Conservation (phyloP, 2,113 vertebrate genomes). For the Phalacrocorax aristotelis region DNA sequence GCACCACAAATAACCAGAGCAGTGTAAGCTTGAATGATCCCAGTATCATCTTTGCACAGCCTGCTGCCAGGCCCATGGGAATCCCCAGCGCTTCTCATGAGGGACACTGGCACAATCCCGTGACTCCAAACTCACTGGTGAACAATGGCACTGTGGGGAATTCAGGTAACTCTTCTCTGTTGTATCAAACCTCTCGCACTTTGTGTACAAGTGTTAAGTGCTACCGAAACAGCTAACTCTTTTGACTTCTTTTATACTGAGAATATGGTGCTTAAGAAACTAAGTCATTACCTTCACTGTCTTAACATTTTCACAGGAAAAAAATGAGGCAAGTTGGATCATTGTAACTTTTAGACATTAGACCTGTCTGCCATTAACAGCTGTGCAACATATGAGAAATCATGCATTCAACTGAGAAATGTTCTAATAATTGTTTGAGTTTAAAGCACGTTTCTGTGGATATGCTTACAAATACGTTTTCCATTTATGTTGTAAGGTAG, state of each 20-base stretch:
- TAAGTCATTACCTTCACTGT: not conserved
- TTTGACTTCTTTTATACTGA: not conserved
- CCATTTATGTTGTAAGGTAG: not conserved
- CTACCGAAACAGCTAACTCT: slow-evolving; percentile 50
- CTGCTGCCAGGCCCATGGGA: slow-evolving; percentile 85
- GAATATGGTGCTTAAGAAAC: not conserved
- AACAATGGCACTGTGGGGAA: slow-evolving; percentile 92
- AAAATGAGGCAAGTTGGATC: not conserved
- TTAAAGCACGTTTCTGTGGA: not conserved
- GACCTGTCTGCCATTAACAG: not conserved
- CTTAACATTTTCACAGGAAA: not conserved
- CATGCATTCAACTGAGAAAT: slow-evolving; percentile 55
- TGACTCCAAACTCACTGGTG: slow-evolving; percentile 88
- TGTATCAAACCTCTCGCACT: slow-evolving; percentile 43
- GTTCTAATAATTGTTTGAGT: not conserved
- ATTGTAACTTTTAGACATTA: not conserved
- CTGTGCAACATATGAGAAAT: slow-evolving; percentile 40
- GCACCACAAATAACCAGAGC: slow-evolving; percentile 72
- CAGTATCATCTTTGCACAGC: slow-evolving; percentile 98
- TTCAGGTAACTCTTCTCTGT: slow-evolving; percentile 84
- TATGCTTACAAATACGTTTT: not conserved
- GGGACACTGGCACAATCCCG: slow-evolving; percentile 92
- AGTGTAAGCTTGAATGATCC: slow-evolving; percentile 94
- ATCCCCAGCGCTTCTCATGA: slow-evolving; percentile 83
- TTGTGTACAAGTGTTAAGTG: slow-evolving; percentile 44